Conservation (phyloP, 2,888 invertebrate genomes). For the Apamea monoglypha region DNA sequence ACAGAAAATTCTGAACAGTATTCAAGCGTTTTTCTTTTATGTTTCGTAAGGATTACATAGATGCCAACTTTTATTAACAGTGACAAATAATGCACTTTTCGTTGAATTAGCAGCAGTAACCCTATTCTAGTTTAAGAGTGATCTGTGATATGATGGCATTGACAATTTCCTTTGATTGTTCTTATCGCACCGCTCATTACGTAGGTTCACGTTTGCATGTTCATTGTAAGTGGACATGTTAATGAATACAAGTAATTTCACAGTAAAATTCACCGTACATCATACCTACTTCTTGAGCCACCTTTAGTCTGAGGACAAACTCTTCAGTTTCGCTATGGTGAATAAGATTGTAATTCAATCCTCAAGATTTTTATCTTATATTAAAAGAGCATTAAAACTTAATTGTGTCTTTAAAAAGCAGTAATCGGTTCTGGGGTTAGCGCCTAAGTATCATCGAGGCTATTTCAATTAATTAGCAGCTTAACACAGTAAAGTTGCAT, state of each 20-base stretch:
- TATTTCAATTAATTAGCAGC: neutral
- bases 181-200: no score
- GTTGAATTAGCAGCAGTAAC: neutral
- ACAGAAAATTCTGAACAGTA: neutral
- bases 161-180: neutral
- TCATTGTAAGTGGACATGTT: neutral
- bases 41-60: neutral
- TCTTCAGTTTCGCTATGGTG: neutral
- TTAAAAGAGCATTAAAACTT: conserved; percentile 6
- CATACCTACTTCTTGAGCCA: neutral
- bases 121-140: neutral
- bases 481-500: neutral
- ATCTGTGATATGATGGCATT: neutral
- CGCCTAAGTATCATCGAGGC: neutral
- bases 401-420: conserved; percentile 14
- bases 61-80: neutral
- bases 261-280: neutral
- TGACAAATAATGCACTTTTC: neutral
- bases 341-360: conserved; percentile 14
- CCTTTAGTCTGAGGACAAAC: neutral
- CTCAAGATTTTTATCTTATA: conserved; percentile 10
- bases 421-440: neutral
- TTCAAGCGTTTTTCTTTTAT: neutral
- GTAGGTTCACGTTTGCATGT: neutral
- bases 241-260: neutral